Evolutionary conservation across 2,888 invertebrate genomes (phyloP), one percentile per base, ranked within the genome.

Genomic region (Caradrina kadenii): DNA sequence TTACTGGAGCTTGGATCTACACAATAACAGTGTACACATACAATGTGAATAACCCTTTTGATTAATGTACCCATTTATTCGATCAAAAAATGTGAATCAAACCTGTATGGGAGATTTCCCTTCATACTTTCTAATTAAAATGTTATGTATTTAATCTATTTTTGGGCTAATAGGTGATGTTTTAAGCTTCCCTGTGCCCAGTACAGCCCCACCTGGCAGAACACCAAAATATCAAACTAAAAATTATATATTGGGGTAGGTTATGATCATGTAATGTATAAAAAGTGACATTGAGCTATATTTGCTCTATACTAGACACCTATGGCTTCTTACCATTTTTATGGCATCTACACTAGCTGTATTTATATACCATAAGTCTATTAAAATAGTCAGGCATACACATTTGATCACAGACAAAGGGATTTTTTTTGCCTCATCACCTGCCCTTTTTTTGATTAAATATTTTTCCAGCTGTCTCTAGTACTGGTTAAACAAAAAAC

Each of bases 191-290:
- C 59, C 35, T 76, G 50, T 66, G 61, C 56, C 61, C 59, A 63
- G 76, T 58, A 68, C 53, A 63, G 58, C 63, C 76, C 80, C 80
- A 77, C 81, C 76, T 82, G 84, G 84, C 84, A 73, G 22, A 60
- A 65, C 64, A 82, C 82, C 83, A 82, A 71, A 65, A 69, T 63
- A 22, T 26, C 45, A 21, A 62, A 31, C 35, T 35, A 60, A 80
- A 78, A 77, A 73, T 79, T 63, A 60, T 8, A 50, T 52, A 65
- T 69, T 72, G 54, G 63, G 74, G 45, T 76, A 76, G 71, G 81
- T 69, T 80, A 73, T 76, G 80, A 59, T 62, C 53, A 63, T 19
- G 48, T 22, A 60, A 15, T 65, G 13, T 8, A 8, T 22, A 42
- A 69, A 63, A 80, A 55, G 21, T 67, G 71, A 56, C 65, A 65